Evolutionary conservation across 2,888 invertebrate genomes (phyloP), one percentile per base, ranked within the genome.

Genomic region (Glaucopsyche alexis): DNA sequence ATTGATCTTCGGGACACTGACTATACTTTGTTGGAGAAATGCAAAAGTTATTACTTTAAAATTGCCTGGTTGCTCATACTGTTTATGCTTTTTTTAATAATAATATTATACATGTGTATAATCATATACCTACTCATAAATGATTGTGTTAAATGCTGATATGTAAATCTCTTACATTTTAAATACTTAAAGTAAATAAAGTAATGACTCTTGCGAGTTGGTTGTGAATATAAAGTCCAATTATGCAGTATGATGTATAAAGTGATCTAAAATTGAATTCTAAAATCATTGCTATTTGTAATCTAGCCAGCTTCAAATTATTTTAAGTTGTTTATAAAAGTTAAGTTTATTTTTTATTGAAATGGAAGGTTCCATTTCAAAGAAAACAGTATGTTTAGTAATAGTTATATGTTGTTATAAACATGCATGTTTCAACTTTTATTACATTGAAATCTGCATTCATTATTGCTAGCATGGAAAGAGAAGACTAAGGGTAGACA

Each of bases 201-300:
- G 29, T 60, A 47, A 69, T 49, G 45, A 47, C 69, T 49, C 29
- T 19, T 69, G 49, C 69, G 47, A 49, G 29, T 69, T 45, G 45
- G 29, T 69, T 69, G 45, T 69, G 42, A 47, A 47, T 49, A 29
- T 69, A 49, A 65, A 49, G 47, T 69, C 47, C 47, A 29, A 49
- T 29, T 69, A 47, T 49, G 29, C n/a, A 69, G 49, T 49, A 47
- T 49, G 13, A 11, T 60, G 29, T 13, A 7, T 60, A 29, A 38
- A 49, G 49, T 69, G 49, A 49, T 69, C 13, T 69, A 47, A 67
- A 67, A 49, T 29, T 49, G 19, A 69, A 69, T 69, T 69, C 49
- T 69, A 69, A 69, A 69, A 49, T 69, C 69, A 69, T 69, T 14
- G 14, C 49, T 49, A 49, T 49, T 69, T 69, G 69, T 49, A 29